Base-by-base conservation (phyloP, 2,888 invertebrate species). In the Hemistola chrysoprasaria region DNA sequence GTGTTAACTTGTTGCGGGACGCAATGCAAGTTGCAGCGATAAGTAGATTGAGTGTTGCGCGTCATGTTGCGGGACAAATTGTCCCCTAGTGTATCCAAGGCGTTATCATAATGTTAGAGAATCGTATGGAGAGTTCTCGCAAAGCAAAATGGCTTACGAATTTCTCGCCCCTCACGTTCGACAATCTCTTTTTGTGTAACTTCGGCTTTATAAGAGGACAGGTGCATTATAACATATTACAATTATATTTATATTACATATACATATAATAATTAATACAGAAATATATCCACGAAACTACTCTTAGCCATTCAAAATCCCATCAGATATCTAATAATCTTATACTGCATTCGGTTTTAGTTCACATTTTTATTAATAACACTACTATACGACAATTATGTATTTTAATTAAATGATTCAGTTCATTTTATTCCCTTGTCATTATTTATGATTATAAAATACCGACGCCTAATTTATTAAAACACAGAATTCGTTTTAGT, bases 371-470 rank as follows among this genome's bases (percentile, higher is more conserved):
- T 61, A 59, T 66, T 73, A 73, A 76, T 61, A 67, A 56, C 54
- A 69, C 73, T 81, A 80, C 72, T 74, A 77, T 67, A 72, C 70
- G 66, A 74, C 69, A 71, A 10, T 64, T 65, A 47, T 43, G 47
- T 46, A 43, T 33, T 66, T 74, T 68, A 70, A 70, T 63, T 77
- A 71, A 68, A 75, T 73, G 75, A 71, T 67, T 85, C 85, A 85
- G 85, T 85, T 82, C 85, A 72, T 84, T 84, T 82, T 76, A 80
- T 65, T 80, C 81, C 77, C 78, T 79, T 81, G 76, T 75, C 62
- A 70, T 73, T 73, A 71, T 47, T 65, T 69, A 71, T 71, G 71
- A 71, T 73, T 74, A 70, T 65, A 65, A 66, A 60, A 64, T 70
- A 71, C 62, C 58, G 66, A 72, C 64, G 62, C 71, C 65, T 69